A percentile compares a stretch with the other conserved stretches of the same genome.
Evolutionary conservation across 2,888 invertebrate species (phyloP).

Genomic region (Patella depressa): DNA sequence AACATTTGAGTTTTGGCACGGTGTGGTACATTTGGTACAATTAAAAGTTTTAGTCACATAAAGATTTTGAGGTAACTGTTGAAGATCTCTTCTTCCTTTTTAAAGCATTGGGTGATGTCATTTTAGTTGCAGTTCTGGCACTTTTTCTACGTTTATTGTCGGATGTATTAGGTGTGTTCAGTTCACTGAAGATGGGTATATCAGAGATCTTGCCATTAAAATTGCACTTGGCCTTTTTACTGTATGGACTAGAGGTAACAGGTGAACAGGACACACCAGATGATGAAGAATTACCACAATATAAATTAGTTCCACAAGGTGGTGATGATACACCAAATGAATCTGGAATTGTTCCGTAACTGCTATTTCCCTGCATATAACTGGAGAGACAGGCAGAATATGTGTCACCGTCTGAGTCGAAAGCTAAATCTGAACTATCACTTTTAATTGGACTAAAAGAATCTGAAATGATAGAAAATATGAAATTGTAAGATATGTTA

Average conservation of each 20-base stretch:
- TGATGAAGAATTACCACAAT: constrained; percentile 14
- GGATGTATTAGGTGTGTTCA: constrained; percentile 12
- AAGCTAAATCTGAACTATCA: constrained; percentile 23
- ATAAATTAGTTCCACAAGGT: not conserved
- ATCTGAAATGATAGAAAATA: constrained; percentile 19
- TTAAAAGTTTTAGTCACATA: too few relatives aligned
- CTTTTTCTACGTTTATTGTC: constrained; percentile 20
- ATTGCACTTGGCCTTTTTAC: constrained; percentile 22
- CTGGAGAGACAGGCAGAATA: constrained; percentile 25
- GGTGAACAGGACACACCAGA: constrained; percentile 37
- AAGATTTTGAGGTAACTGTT: too few relatives aligned
- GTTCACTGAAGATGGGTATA: not conserved
- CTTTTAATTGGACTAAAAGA: constrained; percentile 25
- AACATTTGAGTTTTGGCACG: too few relatives aligned
- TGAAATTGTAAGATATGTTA: not conserved
- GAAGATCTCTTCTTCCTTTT: constrained; percentile 22
- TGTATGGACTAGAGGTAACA: constrained; percentile 12
- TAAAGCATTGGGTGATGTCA: constrained; percentile 27
- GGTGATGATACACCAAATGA: not conserved
- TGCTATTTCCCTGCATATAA: constrained; percentile 15
- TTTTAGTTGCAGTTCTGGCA: constrained; percentile 19
- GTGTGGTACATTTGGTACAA: too few relatives aligned
- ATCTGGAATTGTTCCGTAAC: not conserved
- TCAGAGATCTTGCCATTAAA: not conserved
- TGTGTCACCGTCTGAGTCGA: constrained; percentile 26